Percentiles rank a stretch among this genome's conserved stretches.
Conservation (phyloP, 2,888 invertebrate species). For the Thelaira solivaga region DNA sequence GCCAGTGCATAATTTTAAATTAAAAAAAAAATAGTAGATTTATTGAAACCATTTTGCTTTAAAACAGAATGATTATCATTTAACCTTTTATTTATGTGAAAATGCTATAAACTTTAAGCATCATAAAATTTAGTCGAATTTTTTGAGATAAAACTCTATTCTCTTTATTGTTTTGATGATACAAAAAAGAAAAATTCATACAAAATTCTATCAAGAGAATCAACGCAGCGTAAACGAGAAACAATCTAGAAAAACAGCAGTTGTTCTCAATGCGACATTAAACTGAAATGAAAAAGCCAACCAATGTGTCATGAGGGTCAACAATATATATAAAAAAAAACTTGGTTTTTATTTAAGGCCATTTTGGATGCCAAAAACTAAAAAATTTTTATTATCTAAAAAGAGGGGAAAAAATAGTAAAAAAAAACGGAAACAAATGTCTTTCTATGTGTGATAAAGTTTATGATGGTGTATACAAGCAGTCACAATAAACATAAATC, state of each 20-base stretch:
- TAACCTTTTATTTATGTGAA: not conserved
- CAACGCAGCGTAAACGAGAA: constrained; percentile 75
- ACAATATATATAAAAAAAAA: not conserved
- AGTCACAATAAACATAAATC: constrained; percentile 59
- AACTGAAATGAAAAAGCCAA: constrained; percentile 41
- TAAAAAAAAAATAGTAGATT: too few species aligned
- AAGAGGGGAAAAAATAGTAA: not conserved
- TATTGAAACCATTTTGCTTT: not conserved
- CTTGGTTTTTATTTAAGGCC: constrained; percentile 45
- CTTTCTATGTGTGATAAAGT: constrained; percentile 58
- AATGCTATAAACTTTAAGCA: constrained; percentile 40
- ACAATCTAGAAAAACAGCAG: constrained; percentile 28
- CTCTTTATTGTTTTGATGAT: constrained; percentile 16
- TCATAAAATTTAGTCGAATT: constrained; percentile 45
- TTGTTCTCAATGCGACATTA: constrained; percentile 59
- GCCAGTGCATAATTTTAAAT: too few species aligned
- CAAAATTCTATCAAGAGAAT: constrained; percentile 64
- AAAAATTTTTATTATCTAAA: constrained; percentile 5
- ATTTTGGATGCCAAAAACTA: constrained; percentile 51
- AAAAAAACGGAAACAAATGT: constrained; percentile 46
- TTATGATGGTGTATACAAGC: constrained; percentile 48
- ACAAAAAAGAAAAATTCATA: constrained; percentile 18
- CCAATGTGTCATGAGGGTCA: constrained; percentile 57
- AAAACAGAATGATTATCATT: not conserved
- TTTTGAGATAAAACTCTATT: constrained; percentile 64